These are phyloP conservation scores for Sebastes fasciatus DNA, from an alignment of 2,113 vertebrate genomes.

Conservation along the genomic window DNA sequence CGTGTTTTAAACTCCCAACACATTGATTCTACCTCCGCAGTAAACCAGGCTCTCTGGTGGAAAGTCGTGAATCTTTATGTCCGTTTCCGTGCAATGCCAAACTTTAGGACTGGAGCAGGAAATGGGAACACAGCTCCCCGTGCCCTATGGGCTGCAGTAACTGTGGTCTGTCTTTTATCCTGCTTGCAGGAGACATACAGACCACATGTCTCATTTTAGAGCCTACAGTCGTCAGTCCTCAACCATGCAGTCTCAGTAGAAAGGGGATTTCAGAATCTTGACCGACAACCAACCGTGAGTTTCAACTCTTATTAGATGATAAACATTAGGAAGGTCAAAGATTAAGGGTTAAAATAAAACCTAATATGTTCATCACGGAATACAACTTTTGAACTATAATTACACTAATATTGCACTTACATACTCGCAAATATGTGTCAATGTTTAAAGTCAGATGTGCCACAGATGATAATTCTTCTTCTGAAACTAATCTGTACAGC, in stretches of 20 bases:
- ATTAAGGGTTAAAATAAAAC: not conserved
- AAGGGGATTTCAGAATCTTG: not conserved
- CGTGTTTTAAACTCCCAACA: not conserved
- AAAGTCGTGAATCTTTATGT: conserved; percentile 75
- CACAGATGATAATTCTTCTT: not conserved
- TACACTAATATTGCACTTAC: not conserved
- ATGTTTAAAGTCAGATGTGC: not conserved
- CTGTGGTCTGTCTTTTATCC: conserved; percentile 65
- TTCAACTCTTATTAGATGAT: not conserved
- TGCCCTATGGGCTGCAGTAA: conserved; percentile 54
- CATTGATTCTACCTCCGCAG: conserved; percentile 28
- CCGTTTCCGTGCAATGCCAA: conserved; percentile 41
- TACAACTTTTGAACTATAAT: not conserved
- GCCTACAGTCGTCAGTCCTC: not conserved
- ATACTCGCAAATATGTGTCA: no score
- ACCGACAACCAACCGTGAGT: not conserved
- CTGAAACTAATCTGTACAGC: not conserved
- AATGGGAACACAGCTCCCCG: conserved; percentile 53
- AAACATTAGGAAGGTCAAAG: not conserved
- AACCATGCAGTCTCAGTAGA: not conserved
- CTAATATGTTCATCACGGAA: not conserved
- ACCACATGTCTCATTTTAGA: conserved; percentile 34
- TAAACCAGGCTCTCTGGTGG: conserved; percentile 45
- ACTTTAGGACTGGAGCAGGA: conserved; percentile 70
- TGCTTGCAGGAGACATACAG: conserved; percentile 27